Base-by-base conservation (phyloP, 1,140 invertebrate species). In the Sinella curviseta region DNA sequence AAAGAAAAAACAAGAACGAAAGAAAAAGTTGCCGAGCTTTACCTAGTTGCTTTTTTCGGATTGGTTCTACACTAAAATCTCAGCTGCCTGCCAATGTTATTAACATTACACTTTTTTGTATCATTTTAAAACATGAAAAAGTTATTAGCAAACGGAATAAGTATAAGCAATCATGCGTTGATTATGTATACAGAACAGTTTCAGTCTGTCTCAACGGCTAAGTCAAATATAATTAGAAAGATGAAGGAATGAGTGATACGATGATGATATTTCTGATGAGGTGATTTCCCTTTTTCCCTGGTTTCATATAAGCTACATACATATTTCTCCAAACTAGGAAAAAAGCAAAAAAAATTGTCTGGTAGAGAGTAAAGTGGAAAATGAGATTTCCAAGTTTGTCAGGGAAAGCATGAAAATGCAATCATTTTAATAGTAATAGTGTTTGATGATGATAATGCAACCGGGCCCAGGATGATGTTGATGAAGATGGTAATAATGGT, bases 181-280 rank as follows among this genome's bases (percentile, higher is more conserved):
- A 48, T 48, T 48, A 8, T 20, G 39, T 12, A 20, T 48, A 48
- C 39, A 48, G 8, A 8, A 48, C 8, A 48, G 39, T 48, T 12
- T 48, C 8, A 48, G 39, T 8, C 24, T 26, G 3, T 3, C 57
- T n/a, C 24, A 12, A 60, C 4, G 24, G 24, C 24, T 14, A 60
- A 60, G 57, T 60, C 57, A 60, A 60, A 60, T n/a, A 60, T 60
- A 60, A 60, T 60, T 60, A 60, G 24, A 60, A 60, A 14, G 24
- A 60, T 16, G 57, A 60, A 17, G 24, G 57, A n/a, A n/a, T 60
- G 57, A 26, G 12, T 48, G 39, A 48, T 48, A 48, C 20, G 39
- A 20, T 20, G 39, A 48, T 48, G 20, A 48, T 48, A 12, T 20
- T 60, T 8, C 8, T 60, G 57, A 60, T 17, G 24, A 60, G 4